Evolutionary conservation across 2,113 vertebrate species (phyloP), one percentile per base, ranked within the genome.

Genomic region (Triplophysa siluroides): DNA sequence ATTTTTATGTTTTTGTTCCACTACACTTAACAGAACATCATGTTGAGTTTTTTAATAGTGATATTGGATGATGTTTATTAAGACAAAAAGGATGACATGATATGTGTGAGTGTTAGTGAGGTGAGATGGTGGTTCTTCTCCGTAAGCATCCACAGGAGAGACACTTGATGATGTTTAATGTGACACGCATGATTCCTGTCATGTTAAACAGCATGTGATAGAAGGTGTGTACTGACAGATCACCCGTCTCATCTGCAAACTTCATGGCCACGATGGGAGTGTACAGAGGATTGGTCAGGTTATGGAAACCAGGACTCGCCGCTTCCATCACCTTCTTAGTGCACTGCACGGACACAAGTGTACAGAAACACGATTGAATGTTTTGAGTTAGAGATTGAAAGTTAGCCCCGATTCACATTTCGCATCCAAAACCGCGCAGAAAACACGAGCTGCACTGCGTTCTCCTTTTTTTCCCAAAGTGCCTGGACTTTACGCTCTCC

Each of bases 131-230:
- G 0, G 91, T 87, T 24, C 86, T 80, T 76, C 83, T 90, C 84
- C 86, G 88, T 83, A 91, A 88, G 81, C 94, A 95, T 70, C 93
- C 93, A 86, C 93, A 96, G 75, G 93, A 91, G 67, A 95, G 86
- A 79, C 91, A 91, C 87, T 94, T 94, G 87, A 96, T 91, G 62
- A 89, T 88, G 2, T 89, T 93, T 84, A 95, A 85, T 85, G 91
- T 88, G 76, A 95, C 63, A 60, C 92, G 92, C 92, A 96, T 94
- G 56, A 95, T 74, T 70, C 93, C 88, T 62, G 94, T 93, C 74
- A 95, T 84, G 85, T 92, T 94, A 80, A 94, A 96, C 77, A 96
- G 92, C 93, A 95, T 94, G 89, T 95, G 93, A 96, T 26, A 26
- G 26, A 26, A 94, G 72, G 86, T 91, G 7, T 92, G 93, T 63